phyloP scores from a whole-genome alignment of 2,888 invertebrate species.

The Osedax frankpressi region DNA sequence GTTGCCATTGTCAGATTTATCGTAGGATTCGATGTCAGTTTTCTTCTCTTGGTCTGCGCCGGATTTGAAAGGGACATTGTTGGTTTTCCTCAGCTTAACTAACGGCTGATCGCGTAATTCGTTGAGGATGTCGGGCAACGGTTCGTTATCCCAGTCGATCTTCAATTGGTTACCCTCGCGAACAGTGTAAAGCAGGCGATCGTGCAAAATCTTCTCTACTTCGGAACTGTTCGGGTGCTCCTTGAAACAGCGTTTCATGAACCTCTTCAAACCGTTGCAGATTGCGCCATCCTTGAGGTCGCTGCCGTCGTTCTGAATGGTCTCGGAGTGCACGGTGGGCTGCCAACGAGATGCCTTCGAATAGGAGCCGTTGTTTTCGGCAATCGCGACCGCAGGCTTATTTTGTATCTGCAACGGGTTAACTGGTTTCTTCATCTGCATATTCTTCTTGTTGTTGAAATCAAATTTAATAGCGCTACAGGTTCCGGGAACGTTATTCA shows the following conservation, averaged over 20 bases:
- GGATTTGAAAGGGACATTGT: no score
- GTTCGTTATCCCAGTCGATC: not conserved
- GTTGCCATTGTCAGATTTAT: no score
- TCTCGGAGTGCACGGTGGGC: not conserved
- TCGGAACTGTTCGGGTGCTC: not conserved
- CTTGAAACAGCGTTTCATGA: not conserved
- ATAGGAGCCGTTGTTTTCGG: not conserved
- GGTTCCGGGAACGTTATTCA: not conserved
- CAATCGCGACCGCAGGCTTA: no score
- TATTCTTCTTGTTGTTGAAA: no score
- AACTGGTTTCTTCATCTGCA: no score
- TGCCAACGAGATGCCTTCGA: not conserved
- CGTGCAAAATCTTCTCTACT: not conserved
- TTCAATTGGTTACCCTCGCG: not conserved
- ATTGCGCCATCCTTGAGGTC: not conserved
- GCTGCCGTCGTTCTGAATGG: not conserved
- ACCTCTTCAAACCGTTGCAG: not conserved
- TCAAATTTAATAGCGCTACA: no score
- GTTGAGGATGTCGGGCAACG: not conserved
- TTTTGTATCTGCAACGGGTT: no score
- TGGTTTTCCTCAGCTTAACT: no score
- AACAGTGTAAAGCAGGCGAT: not conserved
- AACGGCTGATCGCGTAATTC: no score
- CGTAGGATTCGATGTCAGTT: no score
- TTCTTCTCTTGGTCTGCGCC: no score